Evolutionary conservation across 2,113 vertebrate genomes (phyloP).

Genomic region (Bagarius yarrelli): DNA sequence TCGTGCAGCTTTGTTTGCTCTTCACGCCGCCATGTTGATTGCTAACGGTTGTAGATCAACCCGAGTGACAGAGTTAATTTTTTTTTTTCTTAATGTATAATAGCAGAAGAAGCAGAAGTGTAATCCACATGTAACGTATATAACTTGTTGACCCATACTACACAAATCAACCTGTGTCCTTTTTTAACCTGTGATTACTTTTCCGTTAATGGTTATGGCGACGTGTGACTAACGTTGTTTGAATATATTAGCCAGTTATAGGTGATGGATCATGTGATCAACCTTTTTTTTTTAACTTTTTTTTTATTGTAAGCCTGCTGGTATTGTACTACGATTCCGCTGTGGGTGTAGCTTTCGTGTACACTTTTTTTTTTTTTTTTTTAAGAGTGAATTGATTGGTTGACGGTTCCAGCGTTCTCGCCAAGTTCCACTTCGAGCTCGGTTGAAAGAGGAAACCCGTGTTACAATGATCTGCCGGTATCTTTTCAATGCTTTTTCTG

Average conservation of each 20-base stretch:
- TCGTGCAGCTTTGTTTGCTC: neutral
- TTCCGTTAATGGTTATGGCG: neutral
- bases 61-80: too few relatives aligned
- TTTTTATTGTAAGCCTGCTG: too few relatives aligned
- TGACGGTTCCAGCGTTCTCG: neutral
- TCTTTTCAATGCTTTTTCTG: neutral
- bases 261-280: neutral
- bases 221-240: neutral
- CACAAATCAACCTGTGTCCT: neutral
- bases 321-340: too few relatives aligned
- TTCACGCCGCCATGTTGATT: neutral
- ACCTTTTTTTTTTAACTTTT: neutral
- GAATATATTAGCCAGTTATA: neutral
- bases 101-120: neutral
- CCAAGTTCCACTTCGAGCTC: neutral
- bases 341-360: slow-evolving; percentile 14
- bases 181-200: neutral
- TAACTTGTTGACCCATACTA: neutral
- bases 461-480: too few relatives aligned
- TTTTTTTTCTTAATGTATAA: too few relatives aligned
- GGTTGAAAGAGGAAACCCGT: neutral
- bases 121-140: neutral
- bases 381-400: neutral
- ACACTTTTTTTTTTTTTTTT: too few relatives aligned
- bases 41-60: too few relatives aligned